Evolutionary conservation across 2,797 vertebrate species (phyloP).

Genomic region (Gambelia wislizenii): DNA sequence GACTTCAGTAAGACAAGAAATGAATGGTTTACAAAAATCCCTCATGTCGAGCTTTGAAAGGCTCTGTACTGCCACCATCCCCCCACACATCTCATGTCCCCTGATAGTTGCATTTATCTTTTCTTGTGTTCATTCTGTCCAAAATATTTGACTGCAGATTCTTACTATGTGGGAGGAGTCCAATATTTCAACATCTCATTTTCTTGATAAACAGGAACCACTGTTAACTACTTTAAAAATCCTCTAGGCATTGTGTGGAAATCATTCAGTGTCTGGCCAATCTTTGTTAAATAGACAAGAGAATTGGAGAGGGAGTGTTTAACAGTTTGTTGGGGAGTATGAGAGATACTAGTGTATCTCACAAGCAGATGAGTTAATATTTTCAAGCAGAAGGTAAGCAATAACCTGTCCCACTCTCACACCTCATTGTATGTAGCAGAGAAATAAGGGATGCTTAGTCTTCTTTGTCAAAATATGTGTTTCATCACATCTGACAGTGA

Average conservation of each 20-base stretch:
- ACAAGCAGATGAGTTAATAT: too few species aligned
- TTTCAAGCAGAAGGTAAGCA: too few species aligned
- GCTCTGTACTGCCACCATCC: background rate
- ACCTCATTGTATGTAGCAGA: too few species aligned
- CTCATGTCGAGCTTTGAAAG: background rate
- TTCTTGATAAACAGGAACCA: background rate
- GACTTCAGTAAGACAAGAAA: background rate
- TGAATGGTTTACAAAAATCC: background rate
- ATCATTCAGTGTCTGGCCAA: background rate
- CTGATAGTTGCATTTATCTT: background rate
- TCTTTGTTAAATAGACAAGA: background rate
- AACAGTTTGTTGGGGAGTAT: too few species aligned
- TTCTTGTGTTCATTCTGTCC: background rate
- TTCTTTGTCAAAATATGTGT: too few species aligned
- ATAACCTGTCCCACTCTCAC: too few species aligned
- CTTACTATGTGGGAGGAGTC: background rate
- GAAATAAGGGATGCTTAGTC: too few species aligned
- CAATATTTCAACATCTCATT: background rate
- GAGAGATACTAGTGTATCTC: too few species aligned
- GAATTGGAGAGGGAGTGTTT: background rate
- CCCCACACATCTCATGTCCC: background rate
- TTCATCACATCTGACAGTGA: too few species aligned
- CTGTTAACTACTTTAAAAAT: background rate
- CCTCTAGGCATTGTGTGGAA: background rate
- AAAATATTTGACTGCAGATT: background rate